These are phyloP conservation scores for Scyliorhinus canicula DNA, from an alignment of 2,797 vertebrate species.

Conservation along the genomic window DNA sequence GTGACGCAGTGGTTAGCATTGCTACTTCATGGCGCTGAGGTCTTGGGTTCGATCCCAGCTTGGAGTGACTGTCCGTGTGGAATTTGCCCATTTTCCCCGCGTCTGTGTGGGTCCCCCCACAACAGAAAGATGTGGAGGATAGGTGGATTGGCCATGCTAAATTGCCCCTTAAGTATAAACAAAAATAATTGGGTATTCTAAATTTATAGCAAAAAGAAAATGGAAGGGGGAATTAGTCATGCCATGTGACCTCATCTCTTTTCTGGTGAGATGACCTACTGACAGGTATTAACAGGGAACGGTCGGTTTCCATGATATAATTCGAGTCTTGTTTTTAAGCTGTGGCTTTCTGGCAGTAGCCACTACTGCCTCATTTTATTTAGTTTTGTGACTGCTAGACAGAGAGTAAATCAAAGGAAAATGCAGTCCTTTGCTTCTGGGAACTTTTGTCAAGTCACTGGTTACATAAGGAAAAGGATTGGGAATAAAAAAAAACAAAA, in stretches of 20 bases:
- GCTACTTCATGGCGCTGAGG: too few species aligned
- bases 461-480: background rate
- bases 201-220: too few species aligned
- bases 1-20: too few species aligned
- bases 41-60: too few species aligned
- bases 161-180: too few species aligned
- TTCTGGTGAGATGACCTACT: background rate
- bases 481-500: background rate
- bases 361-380: background rate
- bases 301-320: background rate
- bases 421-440: background rate
- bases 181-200: too few species aligned
- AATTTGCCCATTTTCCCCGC: too few species aligned
- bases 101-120: too few species aligned
- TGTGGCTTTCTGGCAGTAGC: background rate
- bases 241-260: background rate
- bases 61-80: too few species aligned
- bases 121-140: too few species aligned
- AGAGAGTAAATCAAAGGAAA: background rate
- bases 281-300: background rate
- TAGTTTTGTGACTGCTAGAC: background rate
- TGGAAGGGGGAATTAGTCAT: background rate
- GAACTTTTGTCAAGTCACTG: background rate
- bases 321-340: background rate
- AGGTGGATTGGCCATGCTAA: too few species aligned